A percentile compares a stretch with the other conserved stretches of the same genome.
Conservation (phyloP, 2,113 vertebrate genomes). For the Atractosteus spatula region DNA sequence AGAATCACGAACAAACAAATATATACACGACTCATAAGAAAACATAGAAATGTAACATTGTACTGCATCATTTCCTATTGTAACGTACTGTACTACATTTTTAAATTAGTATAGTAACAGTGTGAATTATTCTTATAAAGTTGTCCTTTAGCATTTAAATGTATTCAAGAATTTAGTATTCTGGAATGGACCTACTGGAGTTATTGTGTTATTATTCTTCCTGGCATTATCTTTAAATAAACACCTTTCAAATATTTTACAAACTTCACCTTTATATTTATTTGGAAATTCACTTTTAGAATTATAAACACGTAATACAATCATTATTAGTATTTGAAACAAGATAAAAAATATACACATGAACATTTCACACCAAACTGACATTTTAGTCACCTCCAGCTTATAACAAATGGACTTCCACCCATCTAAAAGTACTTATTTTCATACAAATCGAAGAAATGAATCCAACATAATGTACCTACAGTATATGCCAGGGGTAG, state of each 20-base stretch:
- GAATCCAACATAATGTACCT: too few species aligned
- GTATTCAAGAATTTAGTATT: not conserved
- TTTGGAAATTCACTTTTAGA: constrained; percentile 13
- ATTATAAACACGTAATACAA: not conserved
- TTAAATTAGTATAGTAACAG: too few species aligned
- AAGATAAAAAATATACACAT: not conserved
- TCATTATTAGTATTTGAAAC: not conserved
- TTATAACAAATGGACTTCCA: too few species aligned
- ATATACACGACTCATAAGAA: constrained; percentile 51
- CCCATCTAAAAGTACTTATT: too few species aligned
- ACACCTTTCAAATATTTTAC: constrained; percentile 18
- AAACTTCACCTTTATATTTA: constrained; percentile 11
- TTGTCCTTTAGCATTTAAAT: constrained; percentile 5
- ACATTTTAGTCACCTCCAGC: too few species aligned
- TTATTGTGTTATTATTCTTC: not conserved
- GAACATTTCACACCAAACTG: not conserved
- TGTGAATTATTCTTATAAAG: constrained; percentile 44
- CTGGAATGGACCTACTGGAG: not conserved
- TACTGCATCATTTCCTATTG: constrained; percentile 41
- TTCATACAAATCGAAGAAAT: too few species aligned
- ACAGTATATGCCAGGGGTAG: too few species aligned
- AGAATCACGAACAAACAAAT: constrained; percentile 42
- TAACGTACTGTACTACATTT: too few species aligned
- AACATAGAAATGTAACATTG: constrained; percentile 28
- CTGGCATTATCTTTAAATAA: constrained; percentile 10